These are phyloP conservation scores for Drosophila maculinotata DNA, from an alignment of 2,888 invertebrate genomes.

Conservation along the genomic window DNA sequence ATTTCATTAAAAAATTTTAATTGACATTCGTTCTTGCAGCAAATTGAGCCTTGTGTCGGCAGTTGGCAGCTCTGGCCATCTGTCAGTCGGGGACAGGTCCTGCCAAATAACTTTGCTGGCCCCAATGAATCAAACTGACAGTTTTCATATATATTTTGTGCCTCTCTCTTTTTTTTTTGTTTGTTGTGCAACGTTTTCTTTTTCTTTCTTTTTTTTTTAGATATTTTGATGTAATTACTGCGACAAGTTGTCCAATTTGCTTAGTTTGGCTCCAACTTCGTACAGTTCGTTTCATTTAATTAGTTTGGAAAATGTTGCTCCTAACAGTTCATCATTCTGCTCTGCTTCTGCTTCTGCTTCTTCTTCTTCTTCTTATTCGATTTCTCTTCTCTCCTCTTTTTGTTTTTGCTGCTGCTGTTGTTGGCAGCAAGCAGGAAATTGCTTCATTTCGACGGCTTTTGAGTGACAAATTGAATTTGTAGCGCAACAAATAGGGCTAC, in stretches of 20 bases:
- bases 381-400: slow-evolving; percentile 1
- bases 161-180: slow-evolving; percentile 14
- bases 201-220: slow-evolving; percentile 40
- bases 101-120: slow-evolving; percentile 50
- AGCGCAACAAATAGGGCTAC: slow-evolving; percentile 71
- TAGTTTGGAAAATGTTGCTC: slow-evolving; percentile 71
- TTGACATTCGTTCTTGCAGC: slow-evolving; percentile 74
- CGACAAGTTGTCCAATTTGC: slow-evolving; percentile 77
- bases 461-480: slow-evolving; percentile 76
- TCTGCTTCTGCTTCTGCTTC: slow-evolving; percentile 7
- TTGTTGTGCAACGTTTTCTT: slow-evolving; percentile 35
- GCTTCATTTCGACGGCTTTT: slow-evolving; percentile 73
- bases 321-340: slow-evolving; percentile 30
- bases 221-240: slow-evolving; percentile 75
- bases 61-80: slow-evolving; percentile 56
- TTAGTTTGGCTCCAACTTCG: slow-evolving; percentile 61
- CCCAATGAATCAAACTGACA: slow-evolving; percentile 71
- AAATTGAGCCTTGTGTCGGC: slow-evolving; percentile 73
- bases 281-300: slow-evolving; percentile 72
- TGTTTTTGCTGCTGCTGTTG: slow-evolving; percentile 29
- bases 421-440: slow-evolving; percentile 63
- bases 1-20: slow-evolving; percentile 78
- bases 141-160: slow-evolving; percentile 40
- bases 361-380: neutral
- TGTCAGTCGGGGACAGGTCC: slow-evolving; percentile 61